A percentile compares a stretch with the other conserved stretches of the same genome.
phyloP scores from a whole-genome alignment of 2,888 invertebrate genomes.

The Siphlonurus alternatus region DNA sequence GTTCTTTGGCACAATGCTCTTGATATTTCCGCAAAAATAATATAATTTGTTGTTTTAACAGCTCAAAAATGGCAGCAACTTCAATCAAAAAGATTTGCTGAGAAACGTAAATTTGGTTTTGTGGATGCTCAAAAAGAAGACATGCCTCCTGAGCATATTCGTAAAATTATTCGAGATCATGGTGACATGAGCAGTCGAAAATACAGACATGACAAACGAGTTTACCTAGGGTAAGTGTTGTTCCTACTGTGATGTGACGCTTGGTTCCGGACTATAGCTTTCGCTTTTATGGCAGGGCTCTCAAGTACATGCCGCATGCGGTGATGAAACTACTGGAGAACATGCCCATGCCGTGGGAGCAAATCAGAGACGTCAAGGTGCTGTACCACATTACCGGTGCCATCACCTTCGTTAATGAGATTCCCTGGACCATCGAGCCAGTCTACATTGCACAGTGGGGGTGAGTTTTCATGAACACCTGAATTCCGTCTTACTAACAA shows the following conservation, averaged over 20 bases:
- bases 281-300: slow-evolving; percentile 43
- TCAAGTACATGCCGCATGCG: slow-evolving; percentile 99
- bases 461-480: too few species aligned
- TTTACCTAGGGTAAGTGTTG: slow-evolving; percentile 63
- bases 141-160: slow-evolving; percentile 98
- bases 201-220: slow-evolving; percentile 96
- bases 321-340: slow-evolving; percentile 97
- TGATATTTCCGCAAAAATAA: too few species aligned
- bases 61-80: slow-evolving; percentile 97
- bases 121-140: slow-evolving; percentile 99
- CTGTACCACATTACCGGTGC: slow-evolving; percentile 98
- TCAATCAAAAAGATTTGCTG: slow-evolving; percentile 96
- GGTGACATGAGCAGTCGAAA: slow-evolving; percentile 99
- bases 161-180: slow-evolving; percentile 98
- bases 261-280: neutral
- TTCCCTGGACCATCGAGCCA: slow-evolving; percentile 98
- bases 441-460: slow-evolving; percentile 99
- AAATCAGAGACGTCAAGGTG: slow-evolving; percentile 94
- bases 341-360: slow-evolving; percentile 99
- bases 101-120: slow-evolving; percentile 97
- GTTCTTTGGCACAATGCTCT: too few species aligned
- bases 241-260: neutral
- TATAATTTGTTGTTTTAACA: too few species aligned
- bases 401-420: slow-evolving; percentile 99
- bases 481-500: too few species aligned